A percentile compares a stretch with the other conserved stretches of the same genome.
phyloP scores from a whole-genome alignment of 2,888 invertebrate genomes.

The Oxycera nigricornis region DNA sequence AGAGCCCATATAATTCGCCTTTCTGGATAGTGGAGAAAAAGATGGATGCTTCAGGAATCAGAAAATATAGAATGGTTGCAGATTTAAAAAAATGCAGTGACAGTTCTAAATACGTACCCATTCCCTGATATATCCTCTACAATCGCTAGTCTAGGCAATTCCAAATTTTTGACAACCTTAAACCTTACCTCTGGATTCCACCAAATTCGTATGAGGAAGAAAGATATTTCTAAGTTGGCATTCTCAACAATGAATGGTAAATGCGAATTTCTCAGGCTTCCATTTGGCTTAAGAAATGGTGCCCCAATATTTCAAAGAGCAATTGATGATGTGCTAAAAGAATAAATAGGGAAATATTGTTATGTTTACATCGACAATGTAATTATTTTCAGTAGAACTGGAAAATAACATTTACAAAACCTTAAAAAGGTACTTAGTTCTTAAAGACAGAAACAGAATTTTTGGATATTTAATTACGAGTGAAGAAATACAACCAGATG shows the following conservation, averaged over 20 bases:
- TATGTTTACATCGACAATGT: neutral
- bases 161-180: neutral
- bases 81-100: neutral
- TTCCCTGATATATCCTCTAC: neutral
- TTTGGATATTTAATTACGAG: conserved; percentile 51
- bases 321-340: neutral
- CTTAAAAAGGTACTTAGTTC: conserved; percentile 1
- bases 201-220: conserved; percentile 40
- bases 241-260: conserved; percentile 42
- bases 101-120: neutral
- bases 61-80: neutral
- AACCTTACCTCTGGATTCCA: conserved; percentile 14
- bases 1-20: conserved; percentile 1
- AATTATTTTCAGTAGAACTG: conserved; percentile 1
- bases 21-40: neutral
- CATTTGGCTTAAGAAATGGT: neutral
- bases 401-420: neutral
- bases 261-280: neutral
- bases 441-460: conserved; percentile 40
- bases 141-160: neutral
- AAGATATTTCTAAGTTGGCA: conserved; percentile 43
- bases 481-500: conserved; percentile 52
- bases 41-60: neutral
- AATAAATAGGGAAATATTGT: neutral
- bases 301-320: neutral